Evolutionary conservation across 1,140 invertebrate species (phyloP).

Genomic region (Pollicipes pollicipes): DNA sequence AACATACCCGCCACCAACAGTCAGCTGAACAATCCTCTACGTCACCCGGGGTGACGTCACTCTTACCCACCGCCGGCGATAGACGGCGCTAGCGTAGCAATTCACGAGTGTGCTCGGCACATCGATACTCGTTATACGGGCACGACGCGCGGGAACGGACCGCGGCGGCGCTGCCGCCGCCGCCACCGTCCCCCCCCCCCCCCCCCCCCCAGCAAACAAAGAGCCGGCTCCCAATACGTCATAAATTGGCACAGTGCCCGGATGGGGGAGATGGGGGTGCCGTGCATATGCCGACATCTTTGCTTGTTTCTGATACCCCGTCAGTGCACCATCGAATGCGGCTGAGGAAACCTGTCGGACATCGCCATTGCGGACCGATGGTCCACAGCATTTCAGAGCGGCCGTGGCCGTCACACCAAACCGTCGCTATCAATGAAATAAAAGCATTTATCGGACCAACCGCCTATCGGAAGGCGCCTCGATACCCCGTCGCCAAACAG

Average conservation of each 20-base stretch:
- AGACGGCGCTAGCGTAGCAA: neutral
- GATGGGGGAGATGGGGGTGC: neutral
- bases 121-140: slow-evolving; percentile 1
- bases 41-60: neutral
- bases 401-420: too few species aligned
- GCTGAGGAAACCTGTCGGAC: too few species aligned
- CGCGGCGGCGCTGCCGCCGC: too few species aligned
- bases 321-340: too few species aligned
- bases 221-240: neutral
- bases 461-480: too few species aligned
- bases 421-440: too few species aligned
- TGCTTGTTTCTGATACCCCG: too few species aligned
- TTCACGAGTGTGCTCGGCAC: neutral
- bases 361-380: too few species aligned
- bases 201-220: neutral
- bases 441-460: too few species aligned
- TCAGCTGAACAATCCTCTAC: neutral
- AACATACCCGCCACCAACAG: neutral
- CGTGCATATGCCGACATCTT: neutral
- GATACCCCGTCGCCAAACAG: too few species aligned
- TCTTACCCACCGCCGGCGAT: neutral
- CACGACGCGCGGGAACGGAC: neutral
- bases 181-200: too few species aligned
- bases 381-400: too few species aligned
- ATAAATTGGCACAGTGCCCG: neutral